These are phyloP conservation scores for Silurus aristotelis DNA, from an alignment of 2,797 vertebrate genomes.

Conservation along the genomic window DNA sequence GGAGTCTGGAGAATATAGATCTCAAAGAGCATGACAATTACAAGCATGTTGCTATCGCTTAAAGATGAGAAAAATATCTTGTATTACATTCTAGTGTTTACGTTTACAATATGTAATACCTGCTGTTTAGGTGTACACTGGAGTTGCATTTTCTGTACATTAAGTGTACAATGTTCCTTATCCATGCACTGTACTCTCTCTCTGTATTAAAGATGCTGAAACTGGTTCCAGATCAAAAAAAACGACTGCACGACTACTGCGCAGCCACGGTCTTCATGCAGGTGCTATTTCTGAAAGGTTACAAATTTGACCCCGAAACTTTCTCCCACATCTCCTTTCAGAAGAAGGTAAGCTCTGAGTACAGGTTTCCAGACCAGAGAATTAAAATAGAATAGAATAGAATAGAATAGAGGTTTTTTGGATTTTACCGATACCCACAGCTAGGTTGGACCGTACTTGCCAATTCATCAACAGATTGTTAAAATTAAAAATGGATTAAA, in stretches of 20 bases:
- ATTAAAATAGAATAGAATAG: too few relatives aligned
- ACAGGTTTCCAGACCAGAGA: background rate
- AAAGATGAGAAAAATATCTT: background rate
- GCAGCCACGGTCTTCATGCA: conserved; percentile 70
- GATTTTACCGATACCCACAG: too few relatives aligned
- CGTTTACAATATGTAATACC: background rate
- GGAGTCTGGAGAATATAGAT: too few relatives aligned
- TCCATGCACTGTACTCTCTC: background rate
- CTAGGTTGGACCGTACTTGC: too few relatives aligned
- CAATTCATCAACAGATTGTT: too few relatives aligned
- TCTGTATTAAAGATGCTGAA: conserved; percentile 66
- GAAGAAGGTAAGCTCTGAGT: conserved; percentile 70
- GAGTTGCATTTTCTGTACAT: background rate
- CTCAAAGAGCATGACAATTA: background rate
- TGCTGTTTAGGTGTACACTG: background rate
- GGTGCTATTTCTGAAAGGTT: conserved; percentile 70
- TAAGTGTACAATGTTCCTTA: background rate
- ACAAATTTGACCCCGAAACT: conserved; percentile 70
- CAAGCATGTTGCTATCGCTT: background rate
- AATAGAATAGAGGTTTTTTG: too few relatives aligned
- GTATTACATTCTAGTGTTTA: background rate
- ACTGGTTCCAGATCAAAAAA: conserved; percentile 50
- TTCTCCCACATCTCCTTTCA: conserved; percentile 77
- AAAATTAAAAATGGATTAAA: too few relatives aligned
- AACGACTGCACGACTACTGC: conserved; percentile 73